Base-by-base conservation (phyloP, 1,140 invertebrate species). In the Drosophila teissieri region DNA sequence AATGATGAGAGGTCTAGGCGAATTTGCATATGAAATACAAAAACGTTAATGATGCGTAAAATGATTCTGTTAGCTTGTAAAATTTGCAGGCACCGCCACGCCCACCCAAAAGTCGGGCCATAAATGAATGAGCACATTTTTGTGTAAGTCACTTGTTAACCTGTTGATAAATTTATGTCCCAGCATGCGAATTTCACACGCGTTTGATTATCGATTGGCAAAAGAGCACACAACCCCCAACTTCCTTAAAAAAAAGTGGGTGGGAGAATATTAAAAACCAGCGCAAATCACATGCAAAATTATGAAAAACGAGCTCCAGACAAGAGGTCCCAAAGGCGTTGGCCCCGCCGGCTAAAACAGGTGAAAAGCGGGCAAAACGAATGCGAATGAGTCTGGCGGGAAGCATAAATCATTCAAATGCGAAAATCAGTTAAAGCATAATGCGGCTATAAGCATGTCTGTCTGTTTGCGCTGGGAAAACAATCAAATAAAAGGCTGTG, bases 61-160 rank as follows among this genome's bases (percentile, higher is more conserved):
- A 89, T 89, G 65, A 89, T 89, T 89, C 82, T 89, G 84, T 90
- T 89, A 84, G 85, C 84, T 84, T 89, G 84, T 89, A 88, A 88
- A 88, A 88, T 80, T 84, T 61, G 68, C 68, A 74, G 73, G 72
- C 70, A 69, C 73, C 76, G 51, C 57, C 70, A 24, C 24, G n/a
- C 1, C 19, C 51, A 46, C 55, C 45, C 53, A 82, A 75, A 83
- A 73, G 72, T 84, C 81, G 31, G 22, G 75, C 48, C 69, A 83
- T 86, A 86, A 88, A 86, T 86, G 78, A 86, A 79, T 79, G 83
- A 88, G 51, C 74, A 86, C 31, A 67, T 49, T 72, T 49, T 44
- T 36, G 37, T 68, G 64, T 68, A 79, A 74, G 76, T 75, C 70
- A 49, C 80, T 89, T 89, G 85, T 90, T 90, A 89, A 89, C 84